Evolutionary conservation across 2,113 vertebrate species (phyloP).

Genomic region (Sceloporus tristichus): DNA sequence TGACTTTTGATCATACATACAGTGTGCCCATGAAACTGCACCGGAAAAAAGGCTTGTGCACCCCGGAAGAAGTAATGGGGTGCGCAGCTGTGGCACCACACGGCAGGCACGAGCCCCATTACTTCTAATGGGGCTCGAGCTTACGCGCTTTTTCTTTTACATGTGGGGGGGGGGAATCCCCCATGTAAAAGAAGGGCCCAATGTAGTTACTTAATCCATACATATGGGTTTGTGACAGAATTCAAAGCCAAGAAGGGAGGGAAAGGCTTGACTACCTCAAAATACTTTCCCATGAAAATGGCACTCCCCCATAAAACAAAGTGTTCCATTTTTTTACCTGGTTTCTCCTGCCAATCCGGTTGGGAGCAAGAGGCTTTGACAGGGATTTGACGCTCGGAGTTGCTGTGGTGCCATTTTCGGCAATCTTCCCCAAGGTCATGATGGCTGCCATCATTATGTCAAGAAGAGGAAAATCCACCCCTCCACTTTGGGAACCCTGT

Average conservation of each 20-base stretch:
- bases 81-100: too few relatives aligned
- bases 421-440: conserved; percentile 87
- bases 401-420: conserved; percentile 79
- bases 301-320: background rate
- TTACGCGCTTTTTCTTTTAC: too few relatives aligned
- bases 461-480: conserved; percentile 87
- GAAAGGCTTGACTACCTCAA: background rate
- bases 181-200: too few relatives aligned
- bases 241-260: background rate
- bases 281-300: background rate
- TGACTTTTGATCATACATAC: background rate
- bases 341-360: conserved; percentile 89
- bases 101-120: too few relatives aligned
- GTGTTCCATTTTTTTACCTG: conserved; percentile 79
- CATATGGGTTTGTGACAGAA: background rate
- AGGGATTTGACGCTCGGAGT: conserved; percentile 84
- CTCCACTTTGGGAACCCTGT: conserved; percentile 73
- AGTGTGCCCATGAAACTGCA: background rate
- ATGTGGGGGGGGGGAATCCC: too few relatives aligned
- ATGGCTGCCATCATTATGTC: conserved; percentile 93
- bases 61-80: too few relatives aligned
- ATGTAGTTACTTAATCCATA: background rate
- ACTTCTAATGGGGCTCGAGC: too few relatives aligned
- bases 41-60: too few relatives aligned
- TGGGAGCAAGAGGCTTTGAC: conserved; percentile 83